phyloP scores from a whole-genome alignment of 2,113 vertebrate genomes.

The Osmerus mordax region DNA sequence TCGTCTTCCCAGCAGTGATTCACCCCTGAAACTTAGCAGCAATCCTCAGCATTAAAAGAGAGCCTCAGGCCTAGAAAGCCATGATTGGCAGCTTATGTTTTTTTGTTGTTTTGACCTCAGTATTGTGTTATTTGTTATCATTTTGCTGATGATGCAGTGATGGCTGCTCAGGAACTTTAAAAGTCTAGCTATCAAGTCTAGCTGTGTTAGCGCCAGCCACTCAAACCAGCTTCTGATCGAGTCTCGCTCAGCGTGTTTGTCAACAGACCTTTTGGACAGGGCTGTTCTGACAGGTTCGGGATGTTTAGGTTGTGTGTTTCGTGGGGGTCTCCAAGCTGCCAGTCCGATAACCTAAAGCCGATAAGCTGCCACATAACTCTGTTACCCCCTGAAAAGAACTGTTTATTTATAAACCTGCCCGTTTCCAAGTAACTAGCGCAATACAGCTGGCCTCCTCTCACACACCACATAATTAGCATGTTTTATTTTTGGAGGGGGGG shows the following conservation, averaged over 20 bases:
- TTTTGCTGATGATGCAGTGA: background rate
- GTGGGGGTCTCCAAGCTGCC: slow-evolving; percentile 4
- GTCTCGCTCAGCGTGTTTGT: background rate
- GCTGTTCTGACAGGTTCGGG: background rate
- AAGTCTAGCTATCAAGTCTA: background rate
- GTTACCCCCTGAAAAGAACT: slow-evolving; percentile 13
- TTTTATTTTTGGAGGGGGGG: background rate
- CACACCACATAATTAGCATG: background rate
- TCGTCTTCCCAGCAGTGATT: background rate
- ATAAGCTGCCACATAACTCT: slow-evolving; percentile 17
- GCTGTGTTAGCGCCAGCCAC: background rate
- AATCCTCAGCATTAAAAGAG: background rate
- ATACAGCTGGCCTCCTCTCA: background rate
- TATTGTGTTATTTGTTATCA: background rate
- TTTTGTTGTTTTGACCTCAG: background rate
- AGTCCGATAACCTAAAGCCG: slow-evolving; percentile 12
- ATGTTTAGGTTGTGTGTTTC: slow-evolving; percentile 16
- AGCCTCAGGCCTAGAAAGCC: background rate
- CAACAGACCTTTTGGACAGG: background rate
- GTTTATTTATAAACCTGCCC: slow-evolving; percentile 33
- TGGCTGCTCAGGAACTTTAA: background rate
- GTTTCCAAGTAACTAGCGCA: slow-evolving; percentile 25
- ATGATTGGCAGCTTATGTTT: background rate
- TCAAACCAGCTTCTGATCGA: background rate
- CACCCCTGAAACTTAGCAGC: background rate